Percentiles rank a stretch among this genome's conserved stretches.
Conservation (phyloP, 2,797 vertebrate species). For the Florisuga fusca region DNA sequence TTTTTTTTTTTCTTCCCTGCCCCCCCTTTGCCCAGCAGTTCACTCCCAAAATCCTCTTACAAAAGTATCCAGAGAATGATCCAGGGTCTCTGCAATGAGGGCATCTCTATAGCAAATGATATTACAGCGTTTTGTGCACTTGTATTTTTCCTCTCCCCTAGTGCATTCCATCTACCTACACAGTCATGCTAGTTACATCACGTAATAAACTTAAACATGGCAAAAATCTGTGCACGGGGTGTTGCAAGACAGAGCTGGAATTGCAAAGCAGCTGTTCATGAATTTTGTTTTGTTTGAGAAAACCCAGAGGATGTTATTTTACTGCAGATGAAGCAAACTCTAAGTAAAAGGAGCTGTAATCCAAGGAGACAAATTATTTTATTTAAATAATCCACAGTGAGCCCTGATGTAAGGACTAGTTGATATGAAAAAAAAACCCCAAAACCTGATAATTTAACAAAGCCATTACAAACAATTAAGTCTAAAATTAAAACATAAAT, state of each 20-base stretch:
- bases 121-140: constrained; percentile 38
- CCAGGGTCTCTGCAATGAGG: background rate
- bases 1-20: too few relatives aligned
- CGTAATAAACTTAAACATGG: constrained; percentile 47
- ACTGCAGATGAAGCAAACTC: constrained; percentile 11
- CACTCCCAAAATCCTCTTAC: background rate
- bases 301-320: constrained; percentile 21
- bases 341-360: background rate
- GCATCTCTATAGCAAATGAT: background rate
- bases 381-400: background rate
- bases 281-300: constrained; percentile 52
- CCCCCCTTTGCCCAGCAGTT: background rate
- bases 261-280: constrained; percentile 34
- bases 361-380: background rate
- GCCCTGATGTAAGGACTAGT: background rate
- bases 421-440: background rate
- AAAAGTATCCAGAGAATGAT: background rate
- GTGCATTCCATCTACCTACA: constrained; percentile 60
- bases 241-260: constrained; percentile 46
- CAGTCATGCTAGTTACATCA: constrained; percentile 52
- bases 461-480: background rate
- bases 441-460: background rate
- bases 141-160: constrained; percentile 28
- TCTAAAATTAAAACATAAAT: background rate
- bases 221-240: constrained; percentile 50